phyloP scores from a whole-genome alignment of 1,140 invertebrate genomes.

The Coenobita brevimanus region DNA sequence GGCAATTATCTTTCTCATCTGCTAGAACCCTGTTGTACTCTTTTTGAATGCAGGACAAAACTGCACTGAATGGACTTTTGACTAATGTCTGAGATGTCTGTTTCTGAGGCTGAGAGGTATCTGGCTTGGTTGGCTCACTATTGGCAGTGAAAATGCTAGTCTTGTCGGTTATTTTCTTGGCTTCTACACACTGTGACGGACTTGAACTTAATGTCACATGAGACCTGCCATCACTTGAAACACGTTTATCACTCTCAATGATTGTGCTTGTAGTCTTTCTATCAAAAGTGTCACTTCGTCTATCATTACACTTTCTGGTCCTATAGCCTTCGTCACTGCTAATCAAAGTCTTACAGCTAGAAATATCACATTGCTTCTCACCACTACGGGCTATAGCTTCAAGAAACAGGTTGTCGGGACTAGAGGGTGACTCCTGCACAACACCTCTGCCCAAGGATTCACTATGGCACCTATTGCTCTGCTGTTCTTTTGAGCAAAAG shows the following conservation, averaged over 20 bases:
- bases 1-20: conserved; percentile 24
- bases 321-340: conserved; percentile 51
- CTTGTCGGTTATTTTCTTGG: conserved; percentile 59
- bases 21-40: conserved; percentile 31
- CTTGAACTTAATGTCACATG: conserved; percentile 15
- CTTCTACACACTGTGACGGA: conserved; percentile 37
- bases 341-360: conserved; percentile 62
- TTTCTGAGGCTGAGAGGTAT: conserved; percentile 44
- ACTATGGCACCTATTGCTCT: conserved; percentile 50
- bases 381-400: conserved; percentile 53
- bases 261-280: conserved; percentile 32
- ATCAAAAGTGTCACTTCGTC: conserved; percentile 44
- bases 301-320: conserved; percentile 57
- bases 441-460: conserved; percentile 41
- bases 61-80: conserved; percentile 54
- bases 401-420: conserved; percentile 60
- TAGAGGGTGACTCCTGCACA: conserved; percentile 41
- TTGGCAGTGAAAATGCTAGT: conserved; percentile 54
- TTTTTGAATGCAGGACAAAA: conserved; percentile 59
- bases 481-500: conserved; percentile 6
- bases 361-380: conserved; percentile 62
- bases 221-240: conserved; percentile 8
- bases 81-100: conserved; percentile 54
- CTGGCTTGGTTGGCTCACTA: conserved; percentile 46
- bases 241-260: conserved; percentile 35